Evolutionary conservation across 2,797 vertebrate species (phyloP), one percentile per base, ranked within the genome.

Genomic region (Monodelphis domestica): DNA sequence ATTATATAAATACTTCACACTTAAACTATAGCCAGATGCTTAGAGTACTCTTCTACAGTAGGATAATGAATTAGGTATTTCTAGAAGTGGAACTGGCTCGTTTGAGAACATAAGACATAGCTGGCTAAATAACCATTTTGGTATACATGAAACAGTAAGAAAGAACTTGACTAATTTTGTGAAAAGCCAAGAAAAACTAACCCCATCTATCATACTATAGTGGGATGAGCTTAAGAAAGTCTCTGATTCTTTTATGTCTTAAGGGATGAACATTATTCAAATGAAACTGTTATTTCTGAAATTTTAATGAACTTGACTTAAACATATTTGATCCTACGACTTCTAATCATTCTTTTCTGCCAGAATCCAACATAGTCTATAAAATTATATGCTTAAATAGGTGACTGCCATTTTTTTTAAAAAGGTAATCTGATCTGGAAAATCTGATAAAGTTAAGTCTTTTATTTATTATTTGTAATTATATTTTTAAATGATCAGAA

Each of bases 271-370:
- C 0, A 84, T 10, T 54, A 15, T 30, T 51, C 63, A 55, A 87
- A 88, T 4, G 11, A 91, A 30, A 95, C 2, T 15, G 51, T 88
- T 33, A 38, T 53, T 33, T 51, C 70, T 78, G 92, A 91, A 14
- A 54, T n/a, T 94, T 70, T 12, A 93, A 38, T 51, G 88, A 51
- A 54, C 93, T 96, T 59, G 7, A 91, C 54, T 87, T 87, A 91
- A 94, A 53, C 54, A 89, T 89, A 45, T n/a, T n/a, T 12, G 84
- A 17, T 38, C 53, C 93, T 88, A 53, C 88, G 56, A 5, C 94
- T 90, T 51, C 24, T 87, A 17, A 26, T 3, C 88, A 78, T 21
- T 87, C 11, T 87, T 93, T 91, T 51, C 50, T 57, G 2, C 51
- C 91, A 70, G 54, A 84, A 54, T n/a, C 24, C 21, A 89, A 92